Percentiles rank a stretch among this genome's conserved stretches.
These are phyloP conservation scores for Cuniculus paca DNA, from an alignment of 2,797 vertebrate species.

Conservation along the genomic window DNA sequence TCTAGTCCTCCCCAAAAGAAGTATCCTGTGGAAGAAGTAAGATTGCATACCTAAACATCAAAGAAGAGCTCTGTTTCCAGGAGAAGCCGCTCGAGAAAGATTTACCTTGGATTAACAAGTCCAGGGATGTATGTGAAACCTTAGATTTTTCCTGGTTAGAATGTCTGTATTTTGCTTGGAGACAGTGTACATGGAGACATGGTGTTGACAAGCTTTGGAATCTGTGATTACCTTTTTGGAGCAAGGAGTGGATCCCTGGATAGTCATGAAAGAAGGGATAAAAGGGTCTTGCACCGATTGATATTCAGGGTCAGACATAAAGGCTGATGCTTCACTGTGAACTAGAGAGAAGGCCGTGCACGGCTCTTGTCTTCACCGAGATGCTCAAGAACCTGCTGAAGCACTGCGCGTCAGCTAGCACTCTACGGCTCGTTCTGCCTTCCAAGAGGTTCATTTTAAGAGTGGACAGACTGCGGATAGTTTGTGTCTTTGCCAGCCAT, in stretches of 20 bases:
- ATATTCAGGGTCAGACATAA: slow-evolving; percentile 92
- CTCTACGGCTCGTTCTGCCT: slow-evolving; percentile 93
- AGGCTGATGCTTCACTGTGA: slow-evolving; percentile 94
- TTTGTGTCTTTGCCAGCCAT: slow-evolving; percentile 84
- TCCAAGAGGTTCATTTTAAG: slow-evolving; percentile 93
- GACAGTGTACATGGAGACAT: background rate
- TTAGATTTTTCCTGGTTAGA: slow-evolving; percentile 10
- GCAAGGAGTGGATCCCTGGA: background rate
- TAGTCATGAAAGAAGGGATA: background rate
- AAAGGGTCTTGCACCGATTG: background rate
- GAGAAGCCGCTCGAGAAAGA: background rate
- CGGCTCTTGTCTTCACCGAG: slow-evolving; percentile 94
- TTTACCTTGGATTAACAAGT: background rate
- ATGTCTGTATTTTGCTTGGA: slow-evolving; percentile 30
- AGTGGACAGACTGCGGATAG: slow-evolving; percentile 89
- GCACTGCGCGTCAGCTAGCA: slow-evolving; percentile 92
- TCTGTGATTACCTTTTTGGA: background rate
- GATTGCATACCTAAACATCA: background rate
- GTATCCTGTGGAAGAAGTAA: background rate
- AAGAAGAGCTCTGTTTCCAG: slow-evolving; percentile 8
- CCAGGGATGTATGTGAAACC: background rate
- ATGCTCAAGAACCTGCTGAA: slow-evolving; percentile 94
- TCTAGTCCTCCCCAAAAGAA: background rate
- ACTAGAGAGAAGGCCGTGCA: slow-evolving; percentile 94
- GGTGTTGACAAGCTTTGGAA: background rate